Evolutionary conservation across 2,113 vertebrate species (phyloP).

Genomic region (Odobenus rosmarus): DNA sequence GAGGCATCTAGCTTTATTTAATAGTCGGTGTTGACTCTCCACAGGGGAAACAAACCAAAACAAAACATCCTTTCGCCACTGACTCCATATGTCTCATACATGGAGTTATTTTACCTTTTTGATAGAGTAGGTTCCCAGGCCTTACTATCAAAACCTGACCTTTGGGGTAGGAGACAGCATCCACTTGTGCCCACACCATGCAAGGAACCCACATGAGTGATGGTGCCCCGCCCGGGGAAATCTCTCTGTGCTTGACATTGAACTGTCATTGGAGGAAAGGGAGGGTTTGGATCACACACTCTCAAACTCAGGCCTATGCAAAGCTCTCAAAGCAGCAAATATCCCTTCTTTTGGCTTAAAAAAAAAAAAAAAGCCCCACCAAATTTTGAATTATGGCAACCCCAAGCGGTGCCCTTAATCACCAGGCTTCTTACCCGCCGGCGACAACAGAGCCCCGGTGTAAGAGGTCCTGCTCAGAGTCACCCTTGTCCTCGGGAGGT

Average conservation of each 20-base stretch:
- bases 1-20: neutral
- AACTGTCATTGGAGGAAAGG: neutral
- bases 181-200: neutral
- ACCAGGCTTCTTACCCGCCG: constrained; percentile 64
- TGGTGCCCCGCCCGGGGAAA: neutral
- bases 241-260: neutral
- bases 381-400: constrained; percentile 72
- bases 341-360: constrained; percentile 49
- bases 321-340: constrained; percentile 50
- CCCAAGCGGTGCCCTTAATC: constrained; percentile 64
- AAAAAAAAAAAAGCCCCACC: constrained; percentile 35
- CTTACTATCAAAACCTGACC: neutral
- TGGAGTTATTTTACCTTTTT: neutral
- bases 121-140: neutral
- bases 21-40: neutral
- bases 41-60: neutral
- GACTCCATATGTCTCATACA: neutral
- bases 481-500: constrained; percentile 73
- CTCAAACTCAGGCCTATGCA: neutral
- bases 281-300: neutral
- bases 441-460: constrained; percentile 65
- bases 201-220: accelerated
- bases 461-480: constrained; percentile 49
- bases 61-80: neutral
- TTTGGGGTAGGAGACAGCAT: neutral